Percentiles rank a stretch among this genome's conserved stretches.
phyloP scores from a whole-genome alignment of 1,140 invertebrate genomes.

The Drosophila fuyamai region DNA sequence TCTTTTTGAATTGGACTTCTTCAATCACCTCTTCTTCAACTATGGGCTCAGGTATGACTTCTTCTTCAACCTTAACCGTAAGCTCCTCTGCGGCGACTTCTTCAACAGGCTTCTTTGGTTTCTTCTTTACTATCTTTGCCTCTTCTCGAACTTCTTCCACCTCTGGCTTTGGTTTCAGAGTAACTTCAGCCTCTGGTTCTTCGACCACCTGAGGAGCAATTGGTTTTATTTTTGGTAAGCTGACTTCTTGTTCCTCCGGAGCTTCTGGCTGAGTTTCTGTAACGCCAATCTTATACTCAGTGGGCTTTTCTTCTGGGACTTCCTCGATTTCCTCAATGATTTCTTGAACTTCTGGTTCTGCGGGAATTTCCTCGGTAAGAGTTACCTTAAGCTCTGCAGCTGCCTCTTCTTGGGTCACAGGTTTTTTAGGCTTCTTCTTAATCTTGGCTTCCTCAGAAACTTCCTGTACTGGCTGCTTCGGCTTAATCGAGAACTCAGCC shows the following conservation, averaged over 20 bases:
- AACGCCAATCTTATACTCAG: conserved; percentile 58
- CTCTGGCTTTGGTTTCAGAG: conserved; percentile 62
- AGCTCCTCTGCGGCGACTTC: conserved; percentile 68
- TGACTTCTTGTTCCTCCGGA: conserved; percentile 48
- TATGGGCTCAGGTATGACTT: conserved; percentile 59
- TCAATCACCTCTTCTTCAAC: conserved; percentile 72
- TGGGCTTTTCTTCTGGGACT: conserved; percentile 24
- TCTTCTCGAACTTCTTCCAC: conserved; percentile 79
- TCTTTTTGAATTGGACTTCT: conserved; percentile 67
- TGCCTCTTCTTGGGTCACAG: conserved; percentile 55
- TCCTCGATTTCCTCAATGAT: conserved; percentile 67
- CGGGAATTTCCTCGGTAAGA: conserved; percentile 49
- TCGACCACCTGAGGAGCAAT: conserved; percentile 40
- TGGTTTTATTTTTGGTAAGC: conserved; percentile 60
- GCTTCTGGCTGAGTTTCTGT: conserved; percentile 57
- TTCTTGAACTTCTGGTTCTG: conserved; percentile 57
- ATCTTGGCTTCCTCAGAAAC: conserved; percentile 79
- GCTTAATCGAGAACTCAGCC: conserved; percentile 67
- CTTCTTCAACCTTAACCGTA: conserved; percentile 73
- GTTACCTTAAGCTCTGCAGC: conserved; percentile 67
- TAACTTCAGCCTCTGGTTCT: conserved; percentile 70
- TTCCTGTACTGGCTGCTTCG: conserved; percentile 70
- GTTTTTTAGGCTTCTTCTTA: conserved; percentile 68
- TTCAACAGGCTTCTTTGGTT: conserved; percentile 63
- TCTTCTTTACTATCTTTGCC: conserved; percentile 67